Evolutionary conservation across 2,797 vertebrate species (phyloP).

Genomic region (Sternotherus odoratus): DNA sequence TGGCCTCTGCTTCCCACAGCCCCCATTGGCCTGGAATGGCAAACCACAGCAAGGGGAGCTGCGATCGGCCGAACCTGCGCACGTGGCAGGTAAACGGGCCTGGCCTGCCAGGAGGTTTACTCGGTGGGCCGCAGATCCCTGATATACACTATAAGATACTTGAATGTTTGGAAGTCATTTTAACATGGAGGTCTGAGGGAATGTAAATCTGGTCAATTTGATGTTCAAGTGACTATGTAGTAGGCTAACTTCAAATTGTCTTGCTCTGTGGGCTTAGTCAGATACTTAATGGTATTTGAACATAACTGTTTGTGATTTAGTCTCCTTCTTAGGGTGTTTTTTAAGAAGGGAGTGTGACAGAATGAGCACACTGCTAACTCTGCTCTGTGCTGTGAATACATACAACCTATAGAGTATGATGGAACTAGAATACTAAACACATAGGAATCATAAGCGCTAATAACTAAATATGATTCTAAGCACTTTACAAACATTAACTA

Average conservation of each 20-base stretch:
- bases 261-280: background rate
- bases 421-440: background rate
- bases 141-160: background rate
- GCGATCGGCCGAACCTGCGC: no score
- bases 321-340: background rate
- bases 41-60: no score
- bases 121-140: no score
- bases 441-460: background rate
- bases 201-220: background rate
- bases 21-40: no score
- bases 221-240: background rate
- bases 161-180: background rate
- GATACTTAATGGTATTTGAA: background rate
- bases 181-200: background rate
- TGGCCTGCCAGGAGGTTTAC: no score
- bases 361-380: accelerated
- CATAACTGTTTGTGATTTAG: background rate
- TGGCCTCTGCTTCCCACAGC: no score
- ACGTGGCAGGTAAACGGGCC: no score
- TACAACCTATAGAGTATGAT: background rate
- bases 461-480: background rate
- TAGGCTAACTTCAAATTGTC: background rate
- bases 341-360: background rate
- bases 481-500: background rate
- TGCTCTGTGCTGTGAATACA: background rate